Evolutionary conservation across 2,113 vertebrate species (phyloP).

Genomic region (Aphyosemion australe): DNA sequence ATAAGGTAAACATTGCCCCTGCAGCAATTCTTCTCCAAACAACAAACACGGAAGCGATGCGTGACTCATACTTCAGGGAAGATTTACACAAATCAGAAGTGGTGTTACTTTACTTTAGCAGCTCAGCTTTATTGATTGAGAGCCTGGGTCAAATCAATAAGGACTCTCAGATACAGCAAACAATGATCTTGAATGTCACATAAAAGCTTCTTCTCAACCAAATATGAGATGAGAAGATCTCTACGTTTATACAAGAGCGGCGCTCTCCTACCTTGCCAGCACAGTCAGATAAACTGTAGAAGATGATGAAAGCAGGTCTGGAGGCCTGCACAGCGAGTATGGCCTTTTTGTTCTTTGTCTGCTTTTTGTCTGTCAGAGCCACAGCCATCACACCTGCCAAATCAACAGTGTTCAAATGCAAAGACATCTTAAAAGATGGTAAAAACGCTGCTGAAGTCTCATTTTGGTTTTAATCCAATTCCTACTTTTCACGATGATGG

Average conservation of each 20-base stretch:
- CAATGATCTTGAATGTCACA: conserved; percentile 15
- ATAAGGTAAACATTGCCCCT: neutral
- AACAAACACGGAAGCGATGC: conserved; percentile 30
- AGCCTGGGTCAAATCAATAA: conserved; percentile 51
- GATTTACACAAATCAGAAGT: conserved; percentile 33
- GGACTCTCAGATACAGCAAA: conserved; percentile 49
- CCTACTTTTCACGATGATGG: neutral
- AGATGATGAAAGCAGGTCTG: conserved; percentile 82
- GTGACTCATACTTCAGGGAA: conserved; percentile 14
- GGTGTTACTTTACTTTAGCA: conserved; percentile 53
- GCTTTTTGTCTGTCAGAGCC: conserved; percentile 74
- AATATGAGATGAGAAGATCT: conserved; percentile 1
- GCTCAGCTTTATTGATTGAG: conserved; percentile 58
- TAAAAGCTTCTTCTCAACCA: conserved; percentile 15
- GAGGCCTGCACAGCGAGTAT: conserved; percentile 66
- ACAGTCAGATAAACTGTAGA: conserved; percentile 87
- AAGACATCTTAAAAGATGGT: neutral
- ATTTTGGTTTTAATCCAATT: conserved; percentile 11
- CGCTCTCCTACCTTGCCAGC: conserved; percentile 84
- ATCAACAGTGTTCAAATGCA: conserved; percentile 25
- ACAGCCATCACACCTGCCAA: conserved; percentile 86
- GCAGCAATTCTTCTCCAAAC: no score
- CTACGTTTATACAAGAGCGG: neutral
- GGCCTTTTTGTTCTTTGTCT: conserved; percentile 74
- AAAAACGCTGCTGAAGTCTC: neutral